phyloP scores from a whole-genome alignment of 1,140 invertebrate species.

The Brachionus angularis region DNA sequence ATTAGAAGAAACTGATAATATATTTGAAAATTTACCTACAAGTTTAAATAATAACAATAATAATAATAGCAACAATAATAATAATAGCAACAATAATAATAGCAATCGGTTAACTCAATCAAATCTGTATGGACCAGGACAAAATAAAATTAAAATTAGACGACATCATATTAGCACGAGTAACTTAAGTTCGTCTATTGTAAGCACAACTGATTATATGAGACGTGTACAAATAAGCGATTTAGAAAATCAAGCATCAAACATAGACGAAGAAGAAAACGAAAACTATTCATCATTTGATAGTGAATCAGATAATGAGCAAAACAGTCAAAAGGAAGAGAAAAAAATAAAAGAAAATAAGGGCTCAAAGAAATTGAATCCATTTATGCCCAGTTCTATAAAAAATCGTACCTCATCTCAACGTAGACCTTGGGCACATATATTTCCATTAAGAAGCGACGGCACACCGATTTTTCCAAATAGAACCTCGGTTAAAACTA shows the following conservation, averaged over 20 bases:
- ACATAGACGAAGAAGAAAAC: conserved; percentile 12
- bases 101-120: no score
- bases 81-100: no score
- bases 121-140: no score
- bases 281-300: conserved; percentile 24
- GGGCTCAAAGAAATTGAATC: no score
- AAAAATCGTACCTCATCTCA: conserved; percentile 94
- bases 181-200: conserved; percentile 15
- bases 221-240: no score
- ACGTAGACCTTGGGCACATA: conserved; percentile 91
- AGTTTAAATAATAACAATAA: no score
- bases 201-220: neutral
- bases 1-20: conserved; percentile 33
- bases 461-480: conserved; percentile 33
- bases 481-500: neutral
- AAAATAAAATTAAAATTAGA: neutral
- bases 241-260: no score
- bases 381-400: conserved; percentile 92
- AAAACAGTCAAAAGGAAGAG: neutral
- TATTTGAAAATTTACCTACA: conserved; percentile 28
- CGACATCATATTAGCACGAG: neutral
- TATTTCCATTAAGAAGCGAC: conserved; percentile 68
- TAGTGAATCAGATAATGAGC: conserved; percentile 4
- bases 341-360: conserved; percentile 49
- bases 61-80: neutral